Base-by-base conservation (phyloP, 2,888 invertebrate species). In the Acleris cristana region DNA sequence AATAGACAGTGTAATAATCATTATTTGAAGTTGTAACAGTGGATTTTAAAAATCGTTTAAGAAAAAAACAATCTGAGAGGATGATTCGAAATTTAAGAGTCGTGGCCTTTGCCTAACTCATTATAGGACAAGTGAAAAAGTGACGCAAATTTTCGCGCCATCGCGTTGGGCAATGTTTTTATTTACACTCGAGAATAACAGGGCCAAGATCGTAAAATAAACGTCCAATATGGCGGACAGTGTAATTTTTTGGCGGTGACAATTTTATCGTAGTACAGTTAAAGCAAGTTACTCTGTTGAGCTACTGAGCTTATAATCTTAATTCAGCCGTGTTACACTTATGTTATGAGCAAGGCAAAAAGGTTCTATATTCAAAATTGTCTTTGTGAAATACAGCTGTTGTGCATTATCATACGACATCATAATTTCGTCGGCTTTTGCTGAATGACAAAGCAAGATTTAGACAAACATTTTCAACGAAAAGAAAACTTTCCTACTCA, bases 121-220 rank as follows among this genome's bases (percentile, higher is more conserved):
- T 62, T 67, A 62, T 57, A 53, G 66, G 53, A 53, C 26, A 57
- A 66, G 57, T 58, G 62, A 55, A 55, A 55, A 62, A 58, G 45
- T 58, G 62, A 67, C 52, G 58, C 52, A 67, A 58, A 66, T 56
- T 44, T 65, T 66, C 67, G 57, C 62, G 53, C 53, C 58, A 62
- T 62, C 19, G 44, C 18, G 53, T 67, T 57, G 52, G 26, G 52
- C 57, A 67, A 63, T 58, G 55, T 65, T 57, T 62, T 67, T 67
- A 67, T 67, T 67, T 62, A 67, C 57, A n/a, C 18, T 56, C 53
- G 23, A 26, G 48, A 48, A 51, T 19, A 51, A 49, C 34, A 60
- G 56, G 48, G 48, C 34, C 40, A 53, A 53, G 53, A 56, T 23
- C 48, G 52, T 54, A 58, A 67, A 62, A 61, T 65, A 65, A 52